Evolutionary conservation across 2,888 invertebrate genomes (phyloP).

Genomic region (Drosophila mimetica): DNA sequence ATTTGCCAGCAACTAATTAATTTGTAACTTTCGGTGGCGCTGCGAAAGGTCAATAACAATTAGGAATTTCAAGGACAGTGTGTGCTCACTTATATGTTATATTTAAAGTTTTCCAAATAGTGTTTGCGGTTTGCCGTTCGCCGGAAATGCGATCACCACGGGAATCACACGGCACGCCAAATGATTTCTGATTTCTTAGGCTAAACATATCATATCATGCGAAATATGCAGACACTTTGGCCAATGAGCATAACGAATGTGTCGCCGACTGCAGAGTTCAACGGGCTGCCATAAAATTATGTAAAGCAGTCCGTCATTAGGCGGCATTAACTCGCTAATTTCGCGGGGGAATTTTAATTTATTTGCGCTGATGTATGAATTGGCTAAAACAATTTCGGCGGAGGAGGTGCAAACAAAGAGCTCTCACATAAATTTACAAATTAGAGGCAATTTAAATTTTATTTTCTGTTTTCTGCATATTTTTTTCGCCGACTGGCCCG

Average conservation of each 20-base stretch:
- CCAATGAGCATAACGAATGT: constrained; percentile 58
- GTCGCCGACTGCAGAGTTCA: constrained; percentile 59
- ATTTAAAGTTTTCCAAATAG: constrained; percentile 9
- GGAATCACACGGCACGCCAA: constrained; percentile 35
- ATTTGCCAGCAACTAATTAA: constrained; percentile 48
- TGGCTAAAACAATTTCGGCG: constrained; percentile 48
- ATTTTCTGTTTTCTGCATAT: not conserved
- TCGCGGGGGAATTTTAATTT: constrained; percentile 47
- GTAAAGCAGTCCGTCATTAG: constrained; percentile 64
- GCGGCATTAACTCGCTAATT: constrained; percentile 62
- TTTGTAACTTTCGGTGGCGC: constrained; percentile 35
- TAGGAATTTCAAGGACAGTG: constrained; percentile 32
- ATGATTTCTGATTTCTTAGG: not conserved
- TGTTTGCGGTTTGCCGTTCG: constrained; percentile 27
- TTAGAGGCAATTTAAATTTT: constrained; percentile 50
- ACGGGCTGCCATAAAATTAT: constrained; percentile 69
- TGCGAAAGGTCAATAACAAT: constrained; percentile 60
- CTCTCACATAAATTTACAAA: constrained; percentile 65
- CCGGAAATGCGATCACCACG: constrained; percentile 39
- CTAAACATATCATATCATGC: no score
- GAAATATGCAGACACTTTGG: constrained; percentile 28
- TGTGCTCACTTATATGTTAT: constrained; percentile 4
- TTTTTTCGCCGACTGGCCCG: not conserved
- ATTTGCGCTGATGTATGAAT: constrained; percentile 57
- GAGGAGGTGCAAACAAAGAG: constrained; percentile 52